Percentiles rank a stretch among this genome's conserved stretches.
phyloP scores from a whole-genome alignment of 2,888 invertebrate genomes.

The Orthonychiurus folsomi region DNA sequence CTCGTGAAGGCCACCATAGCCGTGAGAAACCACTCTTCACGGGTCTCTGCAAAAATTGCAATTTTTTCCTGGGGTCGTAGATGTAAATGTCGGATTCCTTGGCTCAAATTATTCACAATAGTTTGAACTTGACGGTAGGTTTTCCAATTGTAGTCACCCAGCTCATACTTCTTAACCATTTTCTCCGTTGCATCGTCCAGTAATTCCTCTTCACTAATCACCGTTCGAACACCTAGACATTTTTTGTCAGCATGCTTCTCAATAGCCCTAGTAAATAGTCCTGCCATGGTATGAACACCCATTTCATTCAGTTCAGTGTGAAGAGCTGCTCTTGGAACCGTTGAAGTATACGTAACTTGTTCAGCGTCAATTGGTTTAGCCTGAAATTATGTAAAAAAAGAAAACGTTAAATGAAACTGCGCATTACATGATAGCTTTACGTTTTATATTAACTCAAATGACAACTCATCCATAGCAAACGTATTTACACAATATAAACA shows the following conservation, averaged over 20 bases:
- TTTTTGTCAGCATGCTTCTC: slow-evolving; percentile 61
- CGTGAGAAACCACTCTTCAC: slow-evolving; percentile 95
- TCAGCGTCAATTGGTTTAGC: slow-evolving; percentile 27
- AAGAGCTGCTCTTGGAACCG: slow-evolving; percentile 20
- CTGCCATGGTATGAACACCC: slow-evolving; percentile 70
- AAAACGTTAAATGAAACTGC: no score
- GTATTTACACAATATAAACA: no score
- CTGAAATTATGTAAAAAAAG: slow-evolving; percentile 19
- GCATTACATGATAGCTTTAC: no score
- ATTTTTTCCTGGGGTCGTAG: slow-evolving; percentile 64
- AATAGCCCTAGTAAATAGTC: slow-evolving; percentile 70
- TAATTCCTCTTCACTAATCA: slow-evolving; percentile 87
- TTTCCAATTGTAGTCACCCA: slow-evolving; percentile 89
- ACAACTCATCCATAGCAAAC: no score
- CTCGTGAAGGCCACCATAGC: slow-evolving; percentile 93
- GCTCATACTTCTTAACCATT: slow-evolving; percentile 57
- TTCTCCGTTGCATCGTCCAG: slow-evolving; percentile 55
- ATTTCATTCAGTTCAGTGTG: slow-evolving; percentile 46
- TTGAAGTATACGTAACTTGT: slow-evolving; percentile 26
- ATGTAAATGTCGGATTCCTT: slow-evolving; percentile 73
- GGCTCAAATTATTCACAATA: slow-evolving; percentile 68
- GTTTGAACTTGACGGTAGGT: slow-evolving; percentile 67
- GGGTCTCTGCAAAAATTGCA: slow-evolving; percentile 92
- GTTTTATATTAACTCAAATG: no score
- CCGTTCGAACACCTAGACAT: slow-evolving; percentile 81